Evolutionary conservation across 2,888 invertebrate genomes (phyloP).

Genomic region (Caenorhabditis afra): DNA sequence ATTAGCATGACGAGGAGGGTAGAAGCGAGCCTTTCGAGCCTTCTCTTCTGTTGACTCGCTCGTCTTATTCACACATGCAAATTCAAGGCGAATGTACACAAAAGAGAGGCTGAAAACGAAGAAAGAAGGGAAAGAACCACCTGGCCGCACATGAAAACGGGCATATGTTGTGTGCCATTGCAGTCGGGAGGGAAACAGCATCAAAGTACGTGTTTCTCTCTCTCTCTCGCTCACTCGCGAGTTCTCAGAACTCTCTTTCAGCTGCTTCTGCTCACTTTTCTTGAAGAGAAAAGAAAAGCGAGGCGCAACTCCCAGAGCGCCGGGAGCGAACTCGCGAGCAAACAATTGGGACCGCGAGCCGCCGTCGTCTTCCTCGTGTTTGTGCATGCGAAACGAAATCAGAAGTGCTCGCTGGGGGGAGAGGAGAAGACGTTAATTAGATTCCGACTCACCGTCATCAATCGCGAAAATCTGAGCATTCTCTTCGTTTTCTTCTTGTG

Average conservation of each 20-base stretch:
- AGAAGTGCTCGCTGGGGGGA: constrained; percentile 26
- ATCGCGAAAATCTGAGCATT: not conserved
- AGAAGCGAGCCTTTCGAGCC: not conserved
- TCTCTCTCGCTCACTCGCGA: too few relatives aligned
- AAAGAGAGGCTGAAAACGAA: too few relatives aligned
- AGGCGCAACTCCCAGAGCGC: not conserved
- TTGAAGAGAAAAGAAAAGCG: not conserved
- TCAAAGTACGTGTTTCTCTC: too few relatives aligned
- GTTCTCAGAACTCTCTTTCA: too few relatives aligned
- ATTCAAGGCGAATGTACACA: too few relatives aligned
- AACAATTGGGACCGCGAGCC: not conserved
- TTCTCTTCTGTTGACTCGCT: not conserved
- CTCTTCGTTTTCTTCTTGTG: not conserved
- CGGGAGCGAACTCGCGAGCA: not conserved
- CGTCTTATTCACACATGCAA: too few relatives aligned
- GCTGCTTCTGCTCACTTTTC: too few relatives aligned
- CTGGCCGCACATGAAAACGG: too few relatives aligned
- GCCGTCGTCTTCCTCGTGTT: too few relatives aligned
- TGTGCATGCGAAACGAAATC: constrained; percentile 16
- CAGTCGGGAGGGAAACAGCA: too few relatives aligned
- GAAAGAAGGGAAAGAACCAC: too few relatives aligned
- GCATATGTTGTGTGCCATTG: too few relatives aligned
- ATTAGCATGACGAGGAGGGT: constrained; percentile 31
- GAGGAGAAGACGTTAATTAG: not conserved
- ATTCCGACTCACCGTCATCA: constrained; percentile 5